Percentiles rank a stretch among this genome's conserved stretches.
Evolutionary conservation across 2,113 vertebrate genomes (phyloP).

Genomic region (Phocoena sinus): DNA sequence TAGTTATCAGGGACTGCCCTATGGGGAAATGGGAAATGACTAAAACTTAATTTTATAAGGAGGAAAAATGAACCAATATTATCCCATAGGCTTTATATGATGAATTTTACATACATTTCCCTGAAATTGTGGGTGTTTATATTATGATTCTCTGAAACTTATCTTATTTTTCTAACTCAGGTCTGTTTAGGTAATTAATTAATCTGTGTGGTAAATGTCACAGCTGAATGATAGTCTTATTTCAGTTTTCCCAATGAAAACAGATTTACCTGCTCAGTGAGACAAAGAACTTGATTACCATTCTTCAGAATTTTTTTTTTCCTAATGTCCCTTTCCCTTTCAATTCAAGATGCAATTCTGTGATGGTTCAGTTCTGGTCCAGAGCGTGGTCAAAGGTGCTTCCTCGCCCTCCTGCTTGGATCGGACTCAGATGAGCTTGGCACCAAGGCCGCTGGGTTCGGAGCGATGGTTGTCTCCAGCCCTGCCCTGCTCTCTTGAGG

Average conservation of each 20-base stretch:
- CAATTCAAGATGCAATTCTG: not conserved
- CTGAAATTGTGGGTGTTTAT: not conserved
- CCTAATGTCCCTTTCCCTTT: not conserved
- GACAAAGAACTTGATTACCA: not conserved
- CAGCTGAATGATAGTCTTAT: conserved; percentile 72
- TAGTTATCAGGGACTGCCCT: not conserved
- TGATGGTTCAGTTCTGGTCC: not conserved
- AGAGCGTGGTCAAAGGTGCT: not conserved
- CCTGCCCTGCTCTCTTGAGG: too few species aligned
- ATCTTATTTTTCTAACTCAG: conserved; percentile 46
- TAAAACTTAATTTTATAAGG: conserved; percentile 48
- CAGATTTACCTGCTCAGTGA: conserved; percentile 72
- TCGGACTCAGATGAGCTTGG: not conserved
- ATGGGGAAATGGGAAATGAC: conserved; percentile 26
- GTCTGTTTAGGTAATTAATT: conserved; percentile 81
- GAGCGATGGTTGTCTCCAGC: not conserved
- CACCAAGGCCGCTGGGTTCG: accelerated
- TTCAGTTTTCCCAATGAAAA: conserved; percentile 77
- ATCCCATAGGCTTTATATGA: not conserved
- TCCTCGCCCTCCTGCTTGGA: not conserved
- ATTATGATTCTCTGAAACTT: conserved; percentile 37
- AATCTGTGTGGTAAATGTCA: conserved; percentile 75
- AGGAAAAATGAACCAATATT: not conserved
- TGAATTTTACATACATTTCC: conserved; percentile 9
- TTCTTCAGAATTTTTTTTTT: not conserved